phyloP scores from a whole-genome alignment of 2,888 invertebrate genomes.

The Thera obeliscata region DNA sequence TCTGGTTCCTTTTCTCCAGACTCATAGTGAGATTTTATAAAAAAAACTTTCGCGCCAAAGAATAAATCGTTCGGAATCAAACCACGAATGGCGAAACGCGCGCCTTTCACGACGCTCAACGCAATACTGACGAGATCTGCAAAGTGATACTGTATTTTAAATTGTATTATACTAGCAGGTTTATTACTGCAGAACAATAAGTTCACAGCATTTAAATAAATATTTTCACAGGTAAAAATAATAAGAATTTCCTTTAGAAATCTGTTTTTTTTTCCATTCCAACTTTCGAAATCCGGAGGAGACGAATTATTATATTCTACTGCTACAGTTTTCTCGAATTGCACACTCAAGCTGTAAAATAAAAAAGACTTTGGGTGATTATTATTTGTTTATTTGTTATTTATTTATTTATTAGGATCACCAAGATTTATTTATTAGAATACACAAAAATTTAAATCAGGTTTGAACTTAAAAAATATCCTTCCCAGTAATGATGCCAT shows the following conservation, averaged over 20 bases:
- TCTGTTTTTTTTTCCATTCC: slow-evolving; percentile 8
- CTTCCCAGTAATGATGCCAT: too few species aligned
- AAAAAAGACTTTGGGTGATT: too few species aligned
- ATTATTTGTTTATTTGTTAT: too few species aligned
- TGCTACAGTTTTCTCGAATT: background rate
- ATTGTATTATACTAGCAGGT: slow-evolving; percentile 52
- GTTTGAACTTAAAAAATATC: too few species aligned
- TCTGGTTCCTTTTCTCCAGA: slow-evolving; percentile 74
- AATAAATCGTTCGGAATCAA: slow-evolving; percentile 49
- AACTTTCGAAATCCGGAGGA: slow-evolving; percentile 10
- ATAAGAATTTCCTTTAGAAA: slow-evolving; percentile 20
- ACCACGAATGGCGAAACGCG: slow-evolving; percentile 53
- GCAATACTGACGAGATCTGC: slow-evolving; percentile 60
- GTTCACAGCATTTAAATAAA: slow-evolving; percentile 56
- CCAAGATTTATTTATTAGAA: too few species aligned
- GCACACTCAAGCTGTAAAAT: too few species aligned
- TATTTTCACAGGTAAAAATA: slow-evolving; percentile 30
- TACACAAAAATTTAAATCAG: too few species aligned
- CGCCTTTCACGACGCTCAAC: slow-evolving; percentile 61
- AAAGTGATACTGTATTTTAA: slow-evolving; percentile 57
- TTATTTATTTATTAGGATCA: too few species aligned
- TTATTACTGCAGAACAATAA: slow-evolving; percentile 38
- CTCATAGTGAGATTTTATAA: slow-evolving; percentile 61
- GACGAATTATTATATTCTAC: background rate
- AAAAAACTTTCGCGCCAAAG: slow-evolving; percentile 67